Evolutionary conservation across 2,113 vertebrate genomes (phyloP), one percentile per base, ranked within the genome.

Genomic region (Sinocyclocheilus rhinocerous): DNA sequence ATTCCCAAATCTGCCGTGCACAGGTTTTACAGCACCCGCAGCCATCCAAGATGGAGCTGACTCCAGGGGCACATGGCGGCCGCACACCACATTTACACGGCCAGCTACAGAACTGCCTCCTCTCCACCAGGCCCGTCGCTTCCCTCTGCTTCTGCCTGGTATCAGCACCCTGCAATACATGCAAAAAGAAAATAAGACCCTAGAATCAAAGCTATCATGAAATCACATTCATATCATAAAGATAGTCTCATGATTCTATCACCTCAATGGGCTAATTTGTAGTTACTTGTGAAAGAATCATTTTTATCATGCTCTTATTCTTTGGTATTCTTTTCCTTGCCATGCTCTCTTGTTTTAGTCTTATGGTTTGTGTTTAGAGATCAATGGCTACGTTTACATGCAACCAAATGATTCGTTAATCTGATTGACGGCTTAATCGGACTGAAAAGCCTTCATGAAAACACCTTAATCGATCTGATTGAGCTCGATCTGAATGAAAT

Each of bases 1-100:
- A 1, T 39, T 97, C 93, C 63, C 96, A 95, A 0, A 94, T 91
- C 89, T 99, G 98, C 76, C 93, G 95, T 88, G 98, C 97, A 16
- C 98, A 99, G 86, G 94, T 93, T 92, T 96, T 96, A 76, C 98
- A 99, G 94, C 97, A 99, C 72, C 97, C 97, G 0, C 98, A 99
- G 26, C 98, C 98, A 0, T 99, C 98, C 76, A 95, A 95, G 65
- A 99, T 94, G 11, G 96, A 84, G 88, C 98, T 99, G 69, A 98
- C 94, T 6, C 98, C 98, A 0, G 95, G 96, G 0, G 92, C 91
- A 36, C 98, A 99, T 3, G 61, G 70, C 22, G 95, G 94, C 83
- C 90, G 92, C 0, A 22, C 76, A 4, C 82, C 82, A 86, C 97
- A 99, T 57, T 87, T 93, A 86, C 98, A 99, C 0, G 98, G 98